Evolutionary conservation across 1,140 invertebrate genomes (phyloP).

Genomic region (Brachionus paranguensis): DNA sequence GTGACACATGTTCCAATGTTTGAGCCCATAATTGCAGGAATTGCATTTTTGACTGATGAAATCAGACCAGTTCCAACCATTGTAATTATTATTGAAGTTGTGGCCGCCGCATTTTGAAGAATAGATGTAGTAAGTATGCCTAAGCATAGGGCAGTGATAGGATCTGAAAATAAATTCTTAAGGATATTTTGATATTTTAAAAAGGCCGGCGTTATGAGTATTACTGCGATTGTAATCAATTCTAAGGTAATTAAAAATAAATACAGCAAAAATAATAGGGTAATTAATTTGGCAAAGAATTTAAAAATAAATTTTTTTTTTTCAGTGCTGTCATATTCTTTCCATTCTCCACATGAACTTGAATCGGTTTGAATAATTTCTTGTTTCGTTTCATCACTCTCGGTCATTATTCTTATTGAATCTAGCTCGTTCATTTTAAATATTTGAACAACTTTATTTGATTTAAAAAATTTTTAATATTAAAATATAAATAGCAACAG

Average conservation of each 20-base stretch:
- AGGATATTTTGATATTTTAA: not conserved
- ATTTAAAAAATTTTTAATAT: not conserved
- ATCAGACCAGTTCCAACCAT: constrained; percentile 57
- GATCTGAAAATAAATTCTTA: constrained; percentile 56
- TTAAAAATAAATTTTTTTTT: not conserved
- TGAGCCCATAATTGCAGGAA: constrained; percentile 60
- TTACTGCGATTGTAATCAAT: not conserved
- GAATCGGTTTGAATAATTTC: not conserved
- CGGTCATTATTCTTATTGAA: not conserved
- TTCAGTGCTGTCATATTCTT: not conserved
- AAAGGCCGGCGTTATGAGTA: not conserved
- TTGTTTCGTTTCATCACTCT: not conserved
- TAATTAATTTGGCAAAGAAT: not conserved
- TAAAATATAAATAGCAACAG: not conserved
- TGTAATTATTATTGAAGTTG: constrained; percentile 62
- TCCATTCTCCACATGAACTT: not conserved
- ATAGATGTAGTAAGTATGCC: constrained; percentile 63
- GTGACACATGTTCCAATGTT: constrained; percentile 26
- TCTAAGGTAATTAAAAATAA: constrained; percentile 30
- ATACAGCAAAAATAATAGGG: not conserved
- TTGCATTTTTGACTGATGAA: constrained; percentile 54
- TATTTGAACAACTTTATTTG: not conserved
- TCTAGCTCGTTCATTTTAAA: not conserved
- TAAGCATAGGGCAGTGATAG: constrained; percentile 60
- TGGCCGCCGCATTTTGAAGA: constrained; percentile 62